Base-by-base conservation (phyloP, 2,797 vertebrate genomes). In the Thunnus albacares region DNA sequence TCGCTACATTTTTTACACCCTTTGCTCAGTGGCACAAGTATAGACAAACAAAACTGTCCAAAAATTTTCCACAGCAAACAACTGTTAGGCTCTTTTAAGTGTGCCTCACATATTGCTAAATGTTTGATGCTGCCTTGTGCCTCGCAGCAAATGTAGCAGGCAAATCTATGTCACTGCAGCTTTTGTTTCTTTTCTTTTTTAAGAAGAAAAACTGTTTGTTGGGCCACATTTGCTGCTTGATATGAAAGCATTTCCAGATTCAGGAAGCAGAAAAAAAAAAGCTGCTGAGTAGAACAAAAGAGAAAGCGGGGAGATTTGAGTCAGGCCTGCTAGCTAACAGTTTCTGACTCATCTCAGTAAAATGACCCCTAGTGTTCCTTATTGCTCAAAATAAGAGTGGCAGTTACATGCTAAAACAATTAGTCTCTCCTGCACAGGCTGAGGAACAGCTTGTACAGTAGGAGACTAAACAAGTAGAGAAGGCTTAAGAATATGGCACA, bases 361-460 rank as follows among this genome's bases (percentile, higher is more conserved):
- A 93, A 92, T 92, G 82, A 87, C 88, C 87, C 81, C 81, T 33
- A 55, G 78, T 85, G 80, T 87, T 92, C 63, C 86, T 80, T 77
- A 56, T 74, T 74, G 80, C 69, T 84, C 66, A 74, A 66, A 93
- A 88, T 85, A 84, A 91, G 65, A 82, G 80, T 90, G 87, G 82
- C 87, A 89, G 86, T 86, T 86, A 88, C 88, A 92, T 82, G 69
- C 82, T 92, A 92, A 92, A 94, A 92, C 92, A 94, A 93, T 93
- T 90, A 93, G 82, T 82, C 73, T 81, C 68, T 62, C 35, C 77
- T 47, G 53, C 57, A 63, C 77, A 69, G 75, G 66, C 79, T 70
- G 67, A 80, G 55, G 64, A 80, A 68, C 64, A 81, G 73, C 69
- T 74, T 60, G 69, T 85, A 68, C 82, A 79, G 82, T 61, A 75